Evolutionary conservation across 2,797 vertebrate genomes (phyloP).

Genomic region (Pristis pectinata): DNA sequence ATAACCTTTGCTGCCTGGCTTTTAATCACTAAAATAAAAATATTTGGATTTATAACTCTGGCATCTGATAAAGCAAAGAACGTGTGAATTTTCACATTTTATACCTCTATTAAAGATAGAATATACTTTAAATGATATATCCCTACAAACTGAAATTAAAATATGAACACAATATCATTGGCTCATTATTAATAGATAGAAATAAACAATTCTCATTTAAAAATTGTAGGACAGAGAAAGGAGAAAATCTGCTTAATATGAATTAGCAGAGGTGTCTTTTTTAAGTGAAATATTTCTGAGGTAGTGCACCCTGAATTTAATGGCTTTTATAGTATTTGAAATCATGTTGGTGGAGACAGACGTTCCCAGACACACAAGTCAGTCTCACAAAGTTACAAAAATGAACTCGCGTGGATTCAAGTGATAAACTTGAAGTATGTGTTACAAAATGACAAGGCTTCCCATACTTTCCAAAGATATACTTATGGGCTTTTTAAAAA

Average conservation of each 20-base stretch:
- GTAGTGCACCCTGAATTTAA: neutral
- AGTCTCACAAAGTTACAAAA: neutral
- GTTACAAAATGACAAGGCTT: neutral
- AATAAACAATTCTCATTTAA: neutral
- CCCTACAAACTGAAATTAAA: neutral
- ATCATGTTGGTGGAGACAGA: neutral
- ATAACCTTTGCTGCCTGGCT: neutral
- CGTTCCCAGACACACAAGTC: neutral
- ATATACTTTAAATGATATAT: no score
- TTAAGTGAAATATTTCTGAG: slow-evolving; percentile 26
- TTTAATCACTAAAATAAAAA: slow-evolving; percentile 1
- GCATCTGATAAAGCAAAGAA: neutral
- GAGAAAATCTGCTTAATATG: neutral
- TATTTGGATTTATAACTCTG: neutral
- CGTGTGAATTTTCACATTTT: neutral
- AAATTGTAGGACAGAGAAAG: neutral
- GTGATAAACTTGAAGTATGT: neutral
- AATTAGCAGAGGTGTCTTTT: neutral
- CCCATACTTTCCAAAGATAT: neutral
- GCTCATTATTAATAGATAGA: neutral
- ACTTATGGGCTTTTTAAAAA: neutral
- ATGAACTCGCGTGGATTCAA: neutral
- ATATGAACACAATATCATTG: neutral
- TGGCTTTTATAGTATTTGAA: neutral
- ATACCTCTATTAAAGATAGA: no score